Conservation (phyloP, 2,113 vertebrate genomes). For the Lucifuga dentata region DNA sequence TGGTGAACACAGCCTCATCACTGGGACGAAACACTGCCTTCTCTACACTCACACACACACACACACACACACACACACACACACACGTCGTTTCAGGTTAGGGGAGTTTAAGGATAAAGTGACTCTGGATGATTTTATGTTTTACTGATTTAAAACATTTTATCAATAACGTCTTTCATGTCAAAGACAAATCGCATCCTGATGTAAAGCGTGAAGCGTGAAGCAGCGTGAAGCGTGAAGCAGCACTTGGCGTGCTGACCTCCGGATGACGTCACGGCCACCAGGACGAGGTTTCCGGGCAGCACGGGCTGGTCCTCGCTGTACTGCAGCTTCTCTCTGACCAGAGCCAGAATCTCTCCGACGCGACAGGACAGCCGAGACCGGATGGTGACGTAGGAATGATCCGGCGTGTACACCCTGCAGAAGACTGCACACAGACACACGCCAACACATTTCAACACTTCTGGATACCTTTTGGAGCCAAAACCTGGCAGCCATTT, state of each 20-base stretch:
- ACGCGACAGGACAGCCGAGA: conserved; percentile 95
- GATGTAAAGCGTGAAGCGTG: too few species aligned
- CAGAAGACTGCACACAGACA: conserved; percentile 88
- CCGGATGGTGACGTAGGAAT: conserved; percentile 97
- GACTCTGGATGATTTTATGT: too few species aligned
- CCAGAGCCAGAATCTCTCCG: conserved; percentile 93
- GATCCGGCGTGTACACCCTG: conserved; percentile 96
- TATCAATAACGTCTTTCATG: too few species aligned
- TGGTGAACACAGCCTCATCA: conserved; percentile 97
- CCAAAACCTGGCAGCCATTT: too few species aligned
- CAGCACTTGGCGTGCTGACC: conserved; percentile 83
- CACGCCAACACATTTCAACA: conserved; percentile 2
- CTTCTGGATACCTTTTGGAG: too few species aligned
- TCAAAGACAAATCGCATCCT: too few species aligned
- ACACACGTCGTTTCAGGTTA: too few species aligned
- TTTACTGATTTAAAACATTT: too few species aligned
- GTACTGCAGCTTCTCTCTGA: conserved; percentile 95
- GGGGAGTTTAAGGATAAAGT: too few species aligned
- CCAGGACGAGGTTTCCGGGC: conserved; percentile 90
- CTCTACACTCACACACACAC: conserved; percentile 79
- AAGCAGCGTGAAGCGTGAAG: too few species aligned
- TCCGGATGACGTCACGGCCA: conserved; percentile 92
- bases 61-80: conserved; percentile 8
- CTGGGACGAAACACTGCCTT: conserved; percentile 93
- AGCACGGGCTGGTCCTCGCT: conserved; percentile 90